Evolutionary conservation across 1,140 invertebrate species (phyloP), one percentile per base, ranked within the genome.

Genomic region (Cepaea nemoralis): DNA sequence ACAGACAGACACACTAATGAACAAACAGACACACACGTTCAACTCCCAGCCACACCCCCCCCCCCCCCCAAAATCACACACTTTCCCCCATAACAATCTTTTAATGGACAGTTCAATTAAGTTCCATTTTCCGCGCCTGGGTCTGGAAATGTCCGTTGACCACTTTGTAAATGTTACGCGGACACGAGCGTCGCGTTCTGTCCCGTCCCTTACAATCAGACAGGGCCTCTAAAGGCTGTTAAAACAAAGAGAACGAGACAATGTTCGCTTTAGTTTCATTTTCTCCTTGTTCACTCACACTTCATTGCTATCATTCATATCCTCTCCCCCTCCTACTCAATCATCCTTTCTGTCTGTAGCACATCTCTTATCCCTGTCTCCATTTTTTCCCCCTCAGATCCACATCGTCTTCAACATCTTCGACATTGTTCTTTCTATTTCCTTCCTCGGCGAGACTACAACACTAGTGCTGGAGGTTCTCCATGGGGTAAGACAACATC

Each of bases 91-190:
- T 6, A 31, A 63, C 59, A 63, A 63, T 16, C 59, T 63, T 2
- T n/a, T 31, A 63, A 63, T 63, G 59, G 59, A 63, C 59, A 63
- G 59, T 31, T 63, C 59, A 63, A 63, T 63, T 63, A 63, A 31
- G 59, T 27, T 16, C 59, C 59, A 63, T 63, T 63, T 63, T 63
- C n/a, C 6, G n/a, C n/a, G 5, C n/a, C 5, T 31, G n/a, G n/a
- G 33, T 27, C 33, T 63, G n/a, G 33, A 55, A 14, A 63, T 63
- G 27, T 63, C 22, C 59, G 33, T 63, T 63, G 59, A 63, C 59
- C 59, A 63, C 59, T 63, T 63, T 31, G 59, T 63, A 63, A 63
- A 63, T 63, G 27, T 31, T 27, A 31, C n/a, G 27, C 59, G 16
- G 5, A 63, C 27, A 27, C 33, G 6, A n/a, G 59, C 10, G 12